Conservation (phyloP, 2,888 invertebrate genomes). For the Yponomeuta malinellus region DNA sequence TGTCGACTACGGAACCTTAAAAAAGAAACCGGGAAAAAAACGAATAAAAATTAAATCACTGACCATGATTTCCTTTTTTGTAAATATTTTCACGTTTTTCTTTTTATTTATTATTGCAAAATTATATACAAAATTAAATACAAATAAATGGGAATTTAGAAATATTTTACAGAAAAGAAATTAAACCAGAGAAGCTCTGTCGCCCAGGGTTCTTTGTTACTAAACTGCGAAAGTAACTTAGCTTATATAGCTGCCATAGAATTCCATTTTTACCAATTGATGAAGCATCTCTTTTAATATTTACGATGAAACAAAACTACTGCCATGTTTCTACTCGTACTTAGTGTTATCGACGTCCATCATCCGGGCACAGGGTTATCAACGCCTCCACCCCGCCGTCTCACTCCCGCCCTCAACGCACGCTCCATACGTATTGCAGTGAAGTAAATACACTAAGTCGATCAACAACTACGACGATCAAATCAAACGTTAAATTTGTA, state of each 20-base stretch:
- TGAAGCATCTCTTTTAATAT: background rate
- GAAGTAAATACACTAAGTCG: conserved; percentile 42
- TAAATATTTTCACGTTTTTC: too few species aligned
- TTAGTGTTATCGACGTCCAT: conserved; percentile 28
- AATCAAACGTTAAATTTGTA: background rate
- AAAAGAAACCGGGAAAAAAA: too few species aligned
- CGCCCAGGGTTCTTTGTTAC: too few species aligned
- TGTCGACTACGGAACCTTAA: too few species aligned
- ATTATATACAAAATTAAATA: too few species aligned
- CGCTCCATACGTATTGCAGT: conserved; percentile 54
- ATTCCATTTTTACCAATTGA: background rate
- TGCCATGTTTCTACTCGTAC: background rate
- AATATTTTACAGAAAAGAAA: too few species aligned
- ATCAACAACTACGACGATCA: conserved; percentile 29
- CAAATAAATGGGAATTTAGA: too few species aligned
- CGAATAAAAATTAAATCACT: too few species aligned
- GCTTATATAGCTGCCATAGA: background rate
- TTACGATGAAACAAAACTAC: background rate
- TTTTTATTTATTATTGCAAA: too few species aligned
- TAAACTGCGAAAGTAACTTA: too few species aligned
- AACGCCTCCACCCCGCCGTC: conserved; percentile 29
- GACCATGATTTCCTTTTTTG: too few species aligned
- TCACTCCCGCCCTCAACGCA: conserved; percentile 36
- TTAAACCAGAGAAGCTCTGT: too few species aligned
- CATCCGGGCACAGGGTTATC: conserved; percentile 66